phyloP scores from a whole-genome alignment of 2,888 invertebrate genomes.

The Hoplodrina ambigua region DNA sequence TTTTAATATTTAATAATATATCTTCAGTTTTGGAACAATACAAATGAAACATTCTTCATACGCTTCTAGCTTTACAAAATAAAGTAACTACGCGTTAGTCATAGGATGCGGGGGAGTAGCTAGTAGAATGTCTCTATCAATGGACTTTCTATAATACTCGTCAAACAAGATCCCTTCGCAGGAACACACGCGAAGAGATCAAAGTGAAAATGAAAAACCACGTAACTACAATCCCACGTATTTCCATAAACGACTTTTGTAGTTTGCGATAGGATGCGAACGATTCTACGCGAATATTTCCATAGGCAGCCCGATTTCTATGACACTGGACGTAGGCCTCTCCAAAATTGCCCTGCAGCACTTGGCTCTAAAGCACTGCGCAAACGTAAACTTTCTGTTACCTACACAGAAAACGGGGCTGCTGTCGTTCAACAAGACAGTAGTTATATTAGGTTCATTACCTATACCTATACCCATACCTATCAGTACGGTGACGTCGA shows the following conservation, averaged over 20 bases:
- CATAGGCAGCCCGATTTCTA: not conserved
- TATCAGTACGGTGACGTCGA: too few species aligned
- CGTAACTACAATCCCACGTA: not conserved
- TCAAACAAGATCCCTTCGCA: constrained; percentile 37
- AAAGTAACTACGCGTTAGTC: constrained; percentile 10
- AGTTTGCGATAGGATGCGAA: constrained; percentile 5
- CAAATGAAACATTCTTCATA: not conserved
- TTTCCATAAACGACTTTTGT: constrained; percentile 10
- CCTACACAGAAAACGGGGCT: too few species aligned
- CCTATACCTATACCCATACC: too few species aligned
- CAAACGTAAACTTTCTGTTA: too few species aligned
- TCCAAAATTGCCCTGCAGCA: not conserved
- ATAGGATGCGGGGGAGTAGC: constrained; percentile 32
- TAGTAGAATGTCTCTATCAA: constrained; percentile 25
- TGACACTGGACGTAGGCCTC: not conserved
- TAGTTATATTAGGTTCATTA: too few species aligned
- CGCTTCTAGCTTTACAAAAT: not conserved
- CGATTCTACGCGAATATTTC: constrained; percentile 10
- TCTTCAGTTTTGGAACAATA: not conserved
- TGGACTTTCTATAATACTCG: constrained; percentile 49
- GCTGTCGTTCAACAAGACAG: too few species aligned
- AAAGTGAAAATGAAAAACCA: constrained; percentile 30
- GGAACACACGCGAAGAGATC: constrained; percentile 22
- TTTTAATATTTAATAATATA: too few species aligned
- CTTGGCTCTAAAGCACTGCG: not conserved